Conservation (phyloP, 2,888 invertebrate species). For the Aelia acuminata region DNA sequence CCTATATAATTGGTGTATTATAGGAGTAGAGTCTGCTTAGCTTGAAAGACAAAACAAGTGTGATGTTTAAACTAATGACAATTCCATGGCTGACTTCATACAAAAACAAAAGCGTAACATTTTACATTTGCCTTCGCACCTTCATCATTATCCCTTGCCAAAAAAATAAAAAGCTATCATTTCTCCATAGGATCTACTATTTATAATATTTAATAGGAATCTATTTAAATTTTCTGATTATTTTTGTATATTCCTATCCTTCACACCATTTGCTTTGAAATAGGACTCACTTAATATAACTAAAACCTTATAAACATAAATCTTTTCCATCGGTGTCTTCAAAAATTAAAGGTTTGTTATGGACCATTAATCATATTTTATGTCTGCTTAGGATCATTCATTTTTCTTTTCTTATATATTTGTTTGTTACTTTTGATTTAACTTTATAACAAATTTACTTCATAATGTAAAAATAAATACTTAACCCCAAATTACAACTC, state of each 20-base stretch:
- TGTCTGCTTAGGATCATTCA: background rate
- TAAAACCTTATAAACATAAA: no score
- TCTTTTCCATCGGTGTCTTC: no score
- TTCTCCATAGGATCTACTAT: background rate
- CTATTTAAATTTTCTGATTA: no score
- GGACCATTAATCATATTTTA: background rate
- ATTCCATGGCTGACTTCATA: background rate
- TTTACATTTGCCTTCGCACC: background rate
- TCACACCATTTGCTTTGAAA: no score
- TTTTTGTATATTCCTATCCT: no score
- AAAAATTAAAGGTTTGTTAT: background rate
- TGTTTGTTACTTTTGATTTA: background rate
- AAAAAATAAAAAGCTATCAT: background rate
- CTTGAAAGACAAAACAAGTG: background rate
- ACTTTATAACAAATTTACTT: background rate
- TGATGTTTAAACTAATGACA: background rate
- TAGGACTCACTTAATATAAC: no score
- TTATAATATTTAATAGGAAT: background rate
- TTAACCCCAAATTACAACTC: background rate
- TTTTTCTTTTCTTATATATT: background rate
- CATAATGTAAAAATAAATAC: background rate
- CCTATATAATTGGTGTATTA: background rate
- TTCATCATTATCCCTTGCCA: background rate
- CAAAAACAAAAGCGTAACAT: conserved; percentile 11
- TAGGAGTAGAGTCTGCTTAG: background rate